Conservation (phyloP, 2,113 vertebrate species). For the Megaceryle torquata region DNA sequence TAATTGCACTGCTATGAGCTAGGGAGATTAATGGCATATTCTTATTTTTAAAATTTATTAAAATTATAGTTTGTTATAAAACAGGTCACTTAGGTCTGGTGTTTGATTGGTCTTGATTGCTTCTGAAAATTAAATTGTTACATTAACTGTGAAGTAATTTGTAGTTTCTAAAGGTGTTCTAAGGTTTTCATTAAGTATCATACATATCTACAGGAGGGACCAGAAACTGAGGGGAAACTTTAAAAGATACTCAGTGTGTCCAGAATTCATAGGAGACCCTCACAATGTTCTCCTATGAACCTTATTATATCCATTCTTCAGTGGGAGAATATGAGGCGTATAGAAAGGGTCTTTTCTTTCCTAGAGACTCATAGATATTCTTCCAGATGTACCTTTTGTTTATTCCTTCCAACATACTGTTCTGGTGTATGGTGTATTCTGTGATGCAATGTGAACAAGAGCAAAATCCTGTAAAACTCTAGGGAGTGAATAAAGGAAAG, state of each 20-base stretch:
- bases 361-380: neutral
- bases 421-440: neutral
- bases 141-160: neutral
- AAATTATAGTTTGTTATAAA: constrained; percentile 30
- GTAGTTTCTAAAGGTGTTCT: neutral
- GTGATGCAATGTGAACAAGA: neutral
- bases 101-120: constrained; percentile 35
- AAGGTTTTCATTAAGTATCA: constrained; percentile 7
- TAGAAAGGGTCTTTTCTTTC: neutral
- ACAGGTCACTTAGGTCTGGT: neutral
- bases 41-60: constrained; percentile 28
- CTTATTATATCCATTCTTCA: neutral
- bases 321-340: neutral
- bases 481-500: neutral
- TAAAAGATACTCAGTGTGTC: neutral
- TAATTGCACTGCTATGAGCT: constrained; percentile 20
- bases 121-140: constrained; percentile 15
- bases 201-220: neutral
- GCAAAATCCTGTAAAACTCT: neutral
- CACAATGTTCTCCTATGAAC: neutral
- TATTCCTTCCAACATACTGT: neutral
- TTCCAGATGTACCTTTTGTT: neutral
- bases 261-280: neutral
- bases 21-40: neutral
- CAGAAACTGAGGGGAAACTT: neutral